Conservation (phyloP, 2,797 vertebrate species). For the Hirundo rustica region DNA sequence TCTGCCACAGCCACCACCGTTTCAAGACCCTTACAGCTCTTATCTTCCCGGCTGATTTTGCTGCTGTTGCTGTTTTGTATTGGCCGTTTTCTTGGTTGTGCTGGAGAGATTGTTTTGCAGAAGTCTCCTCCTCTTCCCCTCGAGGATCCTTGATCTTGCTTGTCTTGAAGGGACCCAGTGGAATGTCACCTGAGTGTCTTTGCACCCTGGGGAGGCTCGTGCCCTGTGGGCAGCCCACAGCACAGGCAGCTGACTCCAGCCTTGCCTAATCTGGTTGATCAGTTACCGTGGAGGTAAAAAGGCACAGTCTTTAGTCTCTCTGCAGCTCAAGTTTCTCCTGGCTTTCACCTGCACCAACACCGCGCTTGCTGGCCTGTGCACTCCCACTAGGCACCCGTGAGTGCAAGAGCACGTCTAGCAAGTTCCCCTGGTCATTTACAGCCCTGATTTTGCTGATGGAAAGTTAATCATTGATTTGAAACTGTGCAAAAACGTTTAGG, state of each 20-base stretch:
- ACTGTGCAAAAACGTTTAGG: slow-evolving; percentile 2
- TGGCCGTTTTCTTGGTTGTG: neutral
- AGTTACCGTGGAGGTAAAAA: neutral
- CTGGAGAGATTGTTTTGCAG: neutral
- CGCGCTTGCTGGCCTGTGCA: rapidly evolving
- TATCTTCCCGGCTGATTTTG: neutral
- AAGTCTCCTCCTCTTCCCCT: neutral
- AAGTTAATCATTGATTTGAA: slow-evolving; percentile 52
- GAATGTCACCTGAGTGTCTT: neutral
- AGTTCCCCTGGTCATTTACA: neutral
- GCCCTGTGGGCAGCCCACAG: rapidly evolving
- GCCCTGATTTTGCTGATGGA: neutral
- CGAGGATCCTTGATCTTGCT: neutral
- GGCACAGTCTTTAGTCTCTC: neutral
- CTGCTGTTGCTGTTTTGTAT: neutral
- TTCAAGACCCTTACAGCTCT: neutral
- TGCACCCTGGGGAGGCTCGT: neutral
- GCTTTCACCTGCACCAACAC: neutral
- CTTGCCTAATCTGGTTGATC: neutral
- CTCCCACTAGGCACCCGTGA: neutral
- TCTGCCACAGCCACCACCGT: neutral
- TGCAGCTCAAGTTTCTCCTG: neutral
- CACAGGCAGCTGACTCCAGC: neutral
- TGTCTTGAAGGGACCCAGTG: rapidly evolving
- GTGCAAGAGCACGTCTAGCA: neutral